These are phyloP conservation scores for Clepsis dumicolana DNA, from an alignment of 2,888 invertebrate species.

Conservation along the genomic window DNA sequence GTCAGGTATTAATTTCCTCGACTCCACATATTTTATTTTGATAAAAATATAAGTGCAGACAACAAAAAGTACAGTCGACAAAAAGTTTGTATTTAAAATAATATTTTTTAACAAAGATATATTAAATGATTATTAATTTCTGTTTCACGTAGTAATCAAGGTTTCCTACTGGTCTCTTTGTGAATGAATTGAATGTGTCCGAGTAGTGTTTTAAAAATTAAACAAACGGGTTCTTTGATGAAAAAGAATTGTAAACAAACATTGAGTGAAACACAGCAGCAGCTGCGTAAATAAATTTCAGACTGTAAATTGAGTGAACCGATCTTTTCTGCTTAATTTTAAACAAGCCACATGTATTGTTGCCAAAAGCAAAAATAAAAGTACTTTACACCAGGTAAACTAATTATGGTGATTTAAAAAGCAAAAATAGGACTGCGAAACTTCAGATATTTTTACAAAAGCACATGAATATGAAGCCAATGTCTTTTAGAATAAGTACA, in stretches of 20 bases:
- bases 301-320: neutral
- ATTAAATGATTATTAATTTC: neutral
- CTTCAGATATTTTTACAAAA: too few species aligned
- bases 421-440: neutral
- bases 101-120: too few species aligned
- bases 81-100: too few species aligned
- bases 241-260: conserved; percentile 41
- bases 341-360: neutral
- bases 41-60: too few species aligned
- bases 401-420: neutral
- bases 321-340: neutral
- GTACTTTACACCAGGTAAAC: neutral
- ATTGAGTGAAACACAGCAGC: conserved; percentile 30
- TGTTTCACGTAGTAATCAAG: neutral
- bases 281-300: conserved; percentile 31
- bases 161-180: conserved; percentile 29
- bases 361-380: neutral
- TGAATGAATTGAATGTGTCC: conserved; percentile 34
- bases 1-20: too few species aligned
- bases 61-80: too few species aligned
- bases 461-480: too few species aligned
- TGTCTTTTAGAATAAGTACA: too few species aligned
- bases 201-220: conserved; percentile 36
- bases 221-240: conserved; percentile 39
- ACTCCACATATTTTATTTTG: too few species aligned